phyloP scores from a whole-genome alignment of 2,113 vertebrate genomes.

The Acanthochromis polyacanthus region DNA sequence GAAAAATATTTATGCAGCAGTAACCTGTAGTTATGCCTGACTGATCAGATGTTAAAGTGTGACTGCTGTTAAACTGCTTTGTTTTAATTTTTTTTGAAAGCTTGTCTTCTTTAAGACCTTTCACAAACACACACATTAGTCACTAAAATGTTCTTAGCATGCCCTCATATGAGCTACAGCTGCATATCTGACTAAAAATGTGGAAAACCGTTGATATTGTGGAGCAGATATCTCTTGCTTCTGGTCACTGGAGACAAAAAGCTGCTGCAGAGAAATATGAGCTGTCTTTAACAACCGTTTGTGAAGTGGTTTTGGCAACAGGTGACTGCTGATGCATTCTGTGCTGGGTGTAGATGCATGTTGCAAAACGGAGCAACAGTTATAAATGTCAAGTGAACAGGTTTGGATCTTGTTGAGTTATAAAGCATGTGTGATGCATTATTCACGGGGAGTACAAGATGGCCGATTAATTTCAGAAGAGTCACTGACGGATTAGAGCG shows the following conservation, averaged over 20 bases:
- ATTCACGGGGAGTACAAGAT: constrained; percentile 32
- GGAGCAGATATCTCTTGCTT: background rate
- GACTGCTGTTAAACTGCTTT: background rate
- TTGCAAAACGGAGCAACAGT: constrained; percentile 26
- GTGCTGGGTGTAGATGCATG: background rate
- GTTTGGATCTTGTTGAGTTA: constrained; percentile 42
- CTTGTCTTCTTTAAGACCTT: background rate
- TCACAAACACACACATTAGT: background rate
- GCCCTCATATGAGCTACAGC: background rate
- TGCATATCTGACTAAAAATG: background rate
- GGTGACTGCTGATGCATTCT: constrained; percentile 23
- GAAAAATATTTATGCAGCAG: background rate
- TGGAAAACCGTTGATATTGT: no score
- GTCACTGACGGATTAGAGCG: constrained; percentile 45
- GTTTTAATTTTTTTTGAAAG: no score
- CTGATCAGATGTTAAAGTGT: background rate
- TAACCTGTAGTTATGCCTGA: background rate
- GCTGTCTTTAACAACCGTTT: constrained; percentile 17
- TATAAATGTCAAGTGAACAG: constrained; percentile 45
- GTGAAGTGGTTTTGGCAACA: constrained; percentile 27
- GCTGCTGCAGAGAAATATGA: constrained; percentile 33
- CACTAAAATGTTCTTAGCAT: background rate
- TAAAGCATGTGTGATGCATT: constrained; percentile 30
- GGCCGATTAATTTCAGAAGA: constrained; percentile 37
- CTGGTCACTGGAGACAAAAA: constrained; percentile 2